Evolutionary conservation across 2,888 invertebrate genomes (phyloP).

Genomic region (Cremastinae sp.): DNA sequence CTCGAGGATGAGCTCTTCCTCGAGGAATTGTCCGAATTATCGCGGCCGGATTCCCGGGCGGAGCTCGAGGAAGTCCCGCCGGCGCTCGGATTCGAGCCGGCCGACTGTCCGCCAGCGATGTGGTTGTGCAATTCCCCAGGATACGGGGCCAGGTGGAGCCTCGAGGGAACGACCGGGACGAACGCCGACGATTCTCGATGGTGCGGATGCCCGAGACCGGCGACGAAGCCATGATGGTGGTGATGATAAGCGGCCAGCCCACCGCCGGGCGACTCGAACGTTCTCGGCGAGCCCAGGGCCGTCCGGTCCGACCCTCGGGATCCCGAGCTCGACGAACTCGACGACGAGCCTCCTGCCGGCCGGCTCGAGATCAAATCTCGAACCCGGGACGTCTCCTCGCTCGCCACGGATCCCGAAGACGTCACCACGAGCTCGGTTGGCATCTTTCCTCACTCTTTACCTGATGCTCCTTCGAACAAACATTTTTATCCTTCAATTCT

Average conservation of each 20-base stretch:
- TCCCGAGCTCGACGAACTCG: conserved; percentile 71
- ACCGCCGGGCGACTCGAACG: conserved; percentile 84
- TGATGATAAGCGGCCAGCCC: conserved; percentile 85
- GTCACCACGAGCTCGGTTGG: conserved; percentile 79
- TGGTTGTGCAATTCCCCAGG: conserved; percentile 87
- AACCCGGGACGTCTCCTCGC: conserved; percentile 74
- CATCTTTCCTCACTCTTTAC: conserved; percentile 66
- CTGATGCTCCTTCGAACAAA: conserved; percentile 25
- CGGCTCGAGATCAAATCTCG: conserved; percentile 69
- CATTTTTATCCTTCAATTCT: not conserved
- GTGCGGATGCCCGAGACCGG: conserved; percentile 80
- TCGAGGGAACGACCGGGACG: conserved; percentile 92
- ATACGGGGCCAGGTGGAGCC: conserved; percentile 88
- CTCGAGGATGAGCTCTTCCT: conserved; percentile 81
- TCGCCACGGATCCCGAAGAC: conserved; percentile 71
- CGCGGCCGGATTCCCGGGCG: conserved; percentile 72
- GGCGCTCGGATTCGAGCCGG: conserved; percentile 17
- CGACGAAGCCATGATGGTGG: conserved; percentile 81
- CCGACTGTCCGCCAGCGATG: conserved; percentile 73
- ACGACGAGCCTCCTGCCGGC: conserved; percentile 66
- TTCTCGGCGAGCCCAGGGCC: conserved; percentile 80
- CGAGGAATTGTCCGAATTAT: conserved; percentile 71
- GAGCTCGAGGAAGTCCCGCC: conserved; percentile 71
- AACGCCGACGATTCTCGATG: conserved; percentile 92
- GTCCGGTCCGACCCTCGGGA: conserved; percentile 34